Evolutionary conservation across 2,113 vertebrate genomes (phyloP), one percentile per base, ranked within the genome.

Genomic region (Tupaia tana): DNA sequence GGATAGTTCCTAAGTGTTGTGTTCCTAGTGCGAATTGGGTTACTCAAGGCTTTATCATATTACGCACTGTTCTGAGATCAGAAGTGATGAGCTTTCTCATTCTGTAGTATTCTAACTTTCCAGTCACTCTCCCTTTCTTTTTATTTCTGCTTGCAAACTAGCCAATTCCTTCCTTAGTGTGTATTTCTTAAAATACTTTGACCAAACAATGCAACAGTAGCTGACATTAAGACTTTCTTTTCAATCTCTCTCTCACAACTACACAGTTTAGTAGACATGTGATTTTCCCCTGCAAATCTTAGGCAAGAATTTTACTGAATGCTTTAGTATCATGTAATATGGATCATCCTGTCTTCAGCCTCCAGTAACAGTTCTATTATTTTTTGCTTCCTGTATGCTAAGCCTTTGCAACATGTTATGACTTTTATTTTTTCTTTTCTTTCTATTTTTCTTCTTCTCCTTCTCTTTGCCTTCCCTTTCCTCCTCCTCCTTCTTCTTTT

Each of bases 341-440:
- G 20, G 29, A 66, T 56, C 22, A 43, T 29, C 54, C 31, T 77
- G n/a, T 61, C 54, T 78, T 94, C 52, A 85, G 31, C 3, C 78
- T 88, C 56, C 77, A 77, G 92, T 87, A 96, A 64, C 7, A 73
- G 9, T 69, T 87, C 70, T 83, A 31, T 70, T 75, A 75, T 71
- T 89, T 91, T 19, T 74, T 61, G 10, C 84, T 90, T 87, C 70
- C 54, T 79, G 9, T 84, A 34, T 77, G 64, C 22, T 90, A 66
- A 84, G 15, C 16, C 5, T 91, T 93, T 70, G 34, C 22, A 64
- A 83, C 27, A 56, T 89, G 18, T 24, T 92, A 86, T 59, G 78
- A 29, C 43, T 61, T 81, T 56, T 16, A 24, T 54, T 77, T 27
- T 27, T 22, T 20, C 9, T 20, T 9, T 34, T 75, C 86, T 78